phyloP scores from a whole-genome alignment of 2,797 vertebrate species.

The Propithecus perrieri region DNA sequence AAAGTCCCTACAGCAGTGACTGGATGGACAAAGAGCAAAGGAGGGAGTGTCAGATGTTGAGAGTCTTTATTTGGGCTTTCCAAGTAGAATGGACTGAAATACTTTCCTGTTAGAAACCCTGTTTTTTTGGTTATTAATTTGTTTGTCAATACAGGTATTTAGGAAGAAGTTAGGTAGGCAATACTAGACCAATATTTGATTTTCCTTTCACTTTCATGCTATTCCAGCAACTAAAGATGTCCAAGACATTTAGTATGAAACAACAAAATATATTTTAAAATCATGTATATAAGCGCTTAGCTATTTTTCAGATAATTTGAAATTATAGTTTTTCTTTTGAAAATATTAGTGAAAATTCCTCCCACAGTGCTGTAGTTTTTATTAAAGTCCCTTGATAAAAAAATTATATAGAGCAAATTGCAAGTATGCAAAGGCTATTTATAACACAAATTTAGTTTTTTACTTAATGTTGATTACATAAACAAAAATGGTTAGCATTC shows the following conservation, averaged over 20 bases:
- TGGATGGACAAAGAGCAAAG: not conserved
- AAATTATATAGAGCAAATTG: not conserved
- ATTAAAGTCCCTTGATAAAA: not conserved
- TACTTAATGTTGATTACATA: constrained; percentile 18
- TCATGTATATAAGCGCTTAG: not conserved
- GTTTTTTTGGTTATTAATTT: not conserved
- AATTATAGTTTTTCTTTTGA: constrained; percentile 2
- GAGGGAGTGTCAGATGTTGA: not conserved
- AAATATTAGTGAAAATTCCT: constrained; percentile 22
- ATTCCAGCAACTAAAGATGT: not conserved
- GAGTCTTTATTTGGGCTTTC: not conserved
- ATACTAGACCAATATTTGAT: not conserved
- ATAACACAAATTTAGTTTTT: not conserved
- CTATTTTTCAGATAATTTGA: not conserved
- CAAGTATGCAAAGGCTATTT: constrained; percentile 7
- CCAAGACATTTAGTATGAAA: not conserved
- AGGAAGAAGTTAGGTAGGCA: not conserved
- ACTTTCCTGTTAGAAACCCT: not conserved
- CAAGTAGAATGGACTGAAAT: not conserved
- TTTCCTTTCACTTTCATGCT: not conserved
- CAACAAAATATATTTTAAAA: not conserved
- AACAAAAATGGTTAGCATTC: constrained; percentile 20
- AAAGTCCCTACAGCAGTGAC: not conserved
- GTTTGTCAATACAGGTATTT: not conserved
- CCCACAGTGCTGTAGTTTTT: not conserved